Base-by-base conservation (phyloP, 1,140 invertebrate species). In the honey bee (Apis mellifera) region DNA sequence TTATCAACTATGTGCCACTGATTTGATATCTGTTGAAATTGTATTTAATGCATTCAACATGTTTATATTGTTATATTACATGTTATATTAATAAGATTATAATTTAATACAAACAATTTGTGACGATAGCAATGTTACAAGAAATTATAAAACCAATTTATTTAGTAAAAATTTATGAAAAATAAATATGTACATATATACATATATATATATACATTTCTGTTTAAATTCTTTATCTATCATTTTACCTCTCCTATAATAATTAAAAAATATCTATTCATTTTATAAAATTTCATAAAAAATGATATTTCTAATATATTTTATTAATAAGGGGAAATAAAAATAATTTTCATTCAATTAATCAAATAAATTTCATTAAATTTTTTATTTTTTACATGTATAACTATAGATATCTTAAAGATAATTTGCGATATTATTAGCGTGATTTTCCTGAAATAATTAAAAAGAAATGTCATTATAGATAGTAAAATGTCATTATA, bases 111-210 rank as follows among this genome's bases (percentile, higher is more conserved):
- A 21, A 81, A 62, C n/a, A 54, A 84, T 87, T 73, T 23, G 60
- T 1, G 54, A 7, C 21, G 70, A 72, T 15, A 66, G 54, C 32
- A 69, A 76, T n/a, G 32, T 62, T 57, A 57, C 2, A n/a, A 2
- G 26, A 65, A 23, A 54, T 87, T 84, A 55, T 76, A 85, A 48
- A 59, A 77, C 71, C 26, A 50, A 64, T 21, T 42, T 80, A 83
- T 78, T 54, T 76, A 84, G 48, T 59, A 76, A 78, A 9, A 23
- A 77, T 76, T 64, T 84, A 86, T 15, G n/a, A 54, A 65, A 48
- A 84, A 87, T 85, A 88, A 87, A 87, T 54, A 79, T 76, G 54
- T 79, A 72, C 84, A 86, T 81, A 66, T 75, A 23, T 50, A 26
- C n/a, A 60, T 70, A 32, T 64, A 21, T 55, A 50, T 84, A 50